phyloP scores from a whole-genome alignment of 2,113 vertebrate species.

The Dipodomys ordii region DNA sequence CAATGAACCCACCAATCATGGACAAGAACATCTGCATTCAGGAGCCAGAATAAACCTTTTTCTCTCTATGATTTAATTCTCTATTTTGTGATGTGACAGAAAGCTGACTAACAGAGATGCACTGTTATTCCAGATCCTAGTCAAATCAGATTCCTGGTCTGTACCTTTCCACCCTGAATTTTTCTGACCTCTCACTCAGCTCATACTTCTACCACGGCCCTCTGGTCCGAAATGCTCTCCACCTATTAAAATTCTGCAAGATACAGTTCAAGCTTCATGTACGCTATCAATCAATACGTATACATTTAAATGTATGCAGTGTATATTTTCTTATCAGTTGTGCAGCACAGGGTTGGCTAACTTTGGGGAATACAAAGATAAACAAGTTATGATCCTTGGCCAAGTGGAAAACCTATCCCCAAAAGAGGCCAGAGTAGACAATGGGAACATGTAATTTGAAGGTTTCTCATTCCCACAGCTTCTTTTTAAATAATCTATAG shows the following conservation, averaged over 20 bases:
- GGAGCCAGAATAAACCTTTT: background rate
- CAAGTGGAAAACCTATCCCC: background rate
- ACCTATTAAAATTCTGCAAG: slow-evolving; percentile 9
- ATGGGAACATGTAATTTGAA: background rate
- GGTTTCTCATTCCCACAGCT: background rate
- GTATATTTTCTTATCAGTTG: background rate
- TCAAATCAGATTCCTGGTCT: background rate
- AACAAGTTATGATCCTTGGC: background rate
- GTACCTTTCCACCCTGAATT: background rate
- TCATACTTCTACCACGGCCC: background rate
- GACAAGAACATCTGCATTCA: background rate
- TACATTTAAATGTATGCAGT: background rate
- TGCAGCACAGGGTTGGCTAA: background rate
- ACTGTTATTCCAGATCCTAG: background rate
- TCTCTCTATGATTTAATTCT: background rate
- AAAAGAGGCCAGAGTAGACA: background rate
- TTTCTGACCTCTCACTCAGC: background rate
- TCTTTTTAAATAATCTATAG: background rate
- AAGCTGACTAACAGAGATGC: background rate
- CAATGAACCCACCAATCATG: background rate
- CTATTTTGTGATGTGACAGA: background rate
- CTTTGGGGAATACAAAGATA: background rate
- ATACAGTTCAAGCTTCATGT: background rate
- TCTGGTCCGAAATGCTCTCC: background rate
- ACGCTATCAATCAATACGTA: background rate